These are phyloP conservation scores for Drosophila novamexicana DNA, from an alignment of 1,140 invertebrate species.

Conservation along the genomic window DNA sequence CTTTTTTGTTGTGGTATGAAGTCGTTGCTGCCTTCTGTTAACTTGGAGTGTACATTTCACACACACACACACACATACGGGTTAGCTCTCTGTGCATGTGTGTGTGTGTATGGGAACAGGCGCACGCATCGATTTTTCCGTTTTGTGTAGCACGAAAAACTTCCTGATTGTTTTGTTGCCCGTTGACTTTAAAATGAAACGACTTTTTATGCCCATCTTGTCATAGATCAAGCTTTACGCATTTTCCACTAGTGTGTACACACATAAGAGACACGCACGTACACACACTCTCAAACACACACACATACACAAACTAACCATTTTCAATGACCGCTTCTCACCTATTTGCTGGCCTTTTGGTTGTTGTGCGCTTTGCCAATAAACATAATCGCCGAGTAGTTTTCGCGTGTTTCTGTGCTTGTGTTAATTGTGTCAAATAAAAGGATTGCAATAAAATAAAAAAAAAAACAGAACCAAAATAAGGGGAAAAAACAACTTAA, in stretches of 20 bases:
- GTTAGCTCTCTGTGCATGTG: slow-evolving; percentile 37
- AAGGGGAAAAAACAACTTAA: slow-evolving; percentile 20
- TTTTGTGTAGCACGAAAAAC: slow-evolving; percentile 72
- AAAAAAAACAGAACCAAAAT: slow-evolving; percentile 16
- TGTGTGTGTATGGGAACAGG: slow-evolving; percentile 48
- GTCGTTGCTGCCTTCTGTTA: slow-evolving; percentile 68
- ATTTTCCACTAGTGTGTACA: slow-evolving; percentile 25
- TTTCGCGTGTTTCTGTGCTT: neutral
- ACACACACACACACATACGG: slow-evolving; percentile 44
- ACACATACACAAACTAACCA: slow-evolving; percentile 8
- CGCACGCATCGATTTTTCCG: slow-evolving; percentile 80
- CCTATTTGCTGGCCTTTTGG: slow-evolving; percentile 62
- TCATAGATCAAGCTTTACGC: slow-evolving; percentile 27
- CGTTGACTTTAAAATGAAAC: slow-evolving; percentile 54
- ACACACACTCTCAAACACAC: slow-evolving; percentile 10
- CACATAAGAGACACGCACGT: slow-evolving; percentile 18
- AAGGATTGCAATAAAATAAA: slow-evolving; percentile 28
- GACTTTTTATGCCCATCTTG: slow-evolving; percentile 13
- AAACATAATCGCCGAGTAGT: slow-evolving; percentile 53
- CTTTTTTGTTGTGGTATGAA: slow-evolving; percentile 70
- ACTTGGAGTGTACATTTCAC: slow-evolving; percentile 61
- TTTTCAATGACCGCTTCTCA: slow-evolving; percentile 47
- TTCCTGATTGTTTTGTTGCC: slow-evolving; percentile 64
- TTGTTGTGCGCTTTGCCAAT: slow-evolving; percentile 60
- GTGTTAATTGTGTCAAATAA: slow-evolving; percentile 2